A percentile compares a stretch with the other conserved stretches of the same genome.
These are phyloP conservation scores for Cotesia congregata DNA, from an alignment of 2,888 invertebrate species.

Conservation along the genomic window DNA sequence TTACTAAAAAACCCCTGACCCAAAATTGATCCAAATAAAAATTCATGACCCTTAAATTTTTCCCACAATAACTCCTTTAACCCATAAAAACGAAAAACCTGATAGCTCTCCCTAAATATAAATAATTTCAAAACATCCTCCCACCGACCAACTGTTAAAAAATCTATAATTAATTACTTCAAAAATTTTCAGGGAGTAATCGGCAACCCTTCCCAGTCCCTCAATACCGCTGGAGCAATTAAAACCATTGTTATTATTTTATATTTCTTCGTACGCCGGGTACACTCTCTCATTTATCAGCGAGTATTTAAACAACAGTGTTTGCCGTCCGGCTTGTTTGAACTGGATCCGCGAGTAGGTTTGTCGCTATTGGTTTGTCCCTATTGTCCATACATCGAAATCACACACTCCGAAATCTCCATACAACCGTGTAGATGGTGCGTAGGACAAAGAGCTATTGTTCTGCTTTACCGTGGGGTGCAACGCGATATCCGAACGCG, in stretches of 20 bases:
- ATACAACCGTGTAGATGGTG: neutral
- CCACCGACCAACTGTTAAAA: no score
- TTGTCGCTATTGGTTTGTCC: constrained; percentile 25
- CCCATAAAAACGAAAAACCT: no score
- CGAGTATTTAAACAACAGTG: constrained; percentile 17
- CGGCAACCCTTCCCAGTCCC: neutral
- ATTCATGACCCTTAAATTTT: no score
- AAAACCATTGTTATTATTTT: neutral
- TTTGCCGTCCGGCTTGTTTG: constrained; percentile 21
- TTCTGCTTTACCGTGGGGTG: constrained; percentile 36
- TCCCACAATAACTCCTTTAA: no score
- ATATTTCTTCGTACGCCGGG: neutral
- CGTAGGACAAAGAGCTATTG: constrained; percentile 37
- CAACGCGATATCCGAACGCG: constrained; percentile 26
- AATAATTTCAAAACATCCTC: no score
- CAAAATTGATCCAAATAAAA: no score
- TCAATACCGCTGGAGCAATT: neutral
- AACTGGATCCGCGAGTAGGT: constrained; percentile 23
- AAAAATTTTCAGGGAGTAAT: no score
- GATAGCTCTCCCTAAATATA: no score
- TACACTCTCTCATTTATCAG: constrained; percentile 8
- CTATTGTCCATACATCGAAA: constrained; percentile 10
- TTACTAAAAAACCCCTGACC: no score
- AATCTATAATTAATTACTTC: no score
- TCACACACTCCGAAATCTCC: neutral